Conservation (phyloP, 64 coral and sea anemone species). For the Acropora tenuis region DNA sequence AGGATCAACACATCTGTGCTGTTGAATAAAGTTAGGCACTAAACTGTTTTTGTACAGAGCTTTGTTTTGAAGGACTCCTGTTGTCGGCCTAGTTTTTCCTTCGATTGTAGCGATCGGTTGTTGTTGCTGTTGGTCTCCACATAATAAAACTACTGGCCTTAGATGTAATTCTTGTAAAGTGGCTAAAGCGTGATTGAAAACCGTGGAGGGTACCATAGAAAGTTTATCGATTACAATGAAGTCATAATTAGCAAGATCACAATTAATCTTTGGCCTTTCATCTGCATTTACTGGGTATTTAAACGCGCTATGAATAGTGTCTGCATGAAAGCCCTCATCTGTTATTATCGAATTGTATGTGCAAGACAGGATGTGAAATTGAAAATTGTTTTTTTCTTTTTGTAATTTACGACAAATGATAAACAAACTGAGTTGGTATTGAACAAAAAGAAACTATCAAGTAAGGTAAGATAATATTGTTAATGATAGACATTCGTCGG, state of each 20-base stretch:
- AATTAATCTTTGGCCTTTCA: not conserved
- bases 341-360: not conserved
- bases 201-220: not conserved
- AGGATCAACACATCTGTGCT: not conserved
- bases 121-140: not conserved
- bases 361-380: not conserved
- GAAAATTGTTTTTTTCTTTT: no score
- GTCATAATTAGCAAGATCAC: not conserved
- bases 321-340: not conserved
- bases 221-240: not conserved
- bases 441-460: no score
- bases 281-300: not conserved
- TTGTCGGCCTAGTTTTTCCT: not conserved
- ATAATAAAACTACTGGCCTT: not conserved
- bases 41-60: not conserved
- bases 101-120: not conserved
- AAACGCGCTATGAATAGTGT: constrained; percentile 39
- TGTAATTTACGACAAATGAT: no score
- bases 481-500: no score
- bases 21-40: not conserved
- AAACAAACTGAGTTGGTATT: no score
- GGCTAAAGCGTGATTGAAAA: not conserved
- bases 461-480: no score
- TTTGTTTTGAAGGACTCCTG: not conserved
- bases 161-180: not conserved